Evolutionary conservation across 2,888 invertebrate species (phyloP), one percentile per base, ranked within the genome.

Genomic region (Nemotelus nigrinus): DNA sequence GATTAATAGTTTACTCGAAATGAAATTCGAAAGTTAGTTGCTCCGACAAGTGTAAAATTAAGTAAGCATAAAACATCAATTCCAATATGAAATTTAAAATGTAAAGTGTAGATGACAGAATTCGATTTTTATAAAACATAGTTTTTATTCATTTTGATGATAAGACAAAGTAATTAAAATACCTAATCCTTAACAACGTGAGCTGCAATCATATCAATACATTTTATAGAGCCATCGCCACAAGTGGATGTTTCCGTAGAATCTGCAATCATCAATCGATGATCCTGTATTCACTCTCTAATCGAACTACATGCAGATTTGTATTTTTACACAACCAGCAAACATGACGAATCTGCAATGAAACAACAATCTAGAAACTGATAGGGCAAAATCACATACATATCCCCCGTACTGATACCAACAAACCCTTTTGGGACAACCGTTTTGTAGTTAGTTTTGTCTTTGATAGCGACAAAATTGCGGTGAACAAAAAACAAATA

Each of bases 151-250:
- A 44, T 60, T 68, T 55, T 10, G 39, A 60, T 74, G 25, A 25
- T 25, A 25, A 25, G 25, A 48, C 8, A 74, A 8, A 4, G 43
- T 2, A 71, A 4, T 44, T 53, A 57, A 7, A 43, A 47, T 71
- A 43, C 58, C 47, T 39, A 43, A 41, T 53, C 53, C 55, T 63
- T 74, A 60, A 74, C 48, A 50, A 79, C 44, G 79, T 79, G 79
- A 79, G 78, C 77, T 78, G 76, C 79, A 79, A 79, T 79, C 79
- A 79, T 79, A 78, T 78, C 77, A 65, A 76, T 78, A 70, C 60
- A 58, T 77, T 77, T 77, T 70, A 41, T 70, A 57, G 10, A 75
- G 50, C 60, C 7, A 65, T 44, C 3, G 6, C 41, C 48, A 45
- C 60, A 75, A 75, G 43, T 41, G 5, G 60, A 47, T 60, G 25